Evolutionary conservation across 2,888 invertebrate genomes (phyloP), one percentile per base, ranked within the genome.

Genomic region (Torymus tubicola): DNA sequence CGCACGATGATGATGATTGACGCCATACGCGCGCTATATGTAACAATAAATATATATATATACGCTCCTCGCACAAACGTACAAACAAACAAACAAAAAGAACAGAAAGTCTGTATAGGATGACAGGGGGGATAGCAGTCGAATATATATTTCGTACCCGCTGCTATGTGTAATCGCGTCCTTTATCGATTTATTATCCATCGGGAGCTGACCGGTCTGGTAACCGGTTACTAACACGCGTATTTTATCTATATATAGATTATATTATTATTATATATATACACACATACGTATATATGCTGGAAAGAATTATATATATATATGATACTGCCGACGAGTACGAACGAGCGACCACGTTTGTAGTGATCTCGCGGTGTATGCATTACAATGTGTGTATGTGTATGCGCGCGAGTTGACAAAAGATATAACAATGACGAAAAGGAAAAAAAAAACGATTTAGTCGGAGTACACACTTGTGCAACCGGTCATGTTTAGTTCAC

Each of bases 221-320:
- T 73, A 73, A 72, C 78, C 63, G 78, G 24, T 11, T 18, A 3
- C 8, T 52, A 71, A 14, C 53, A 60, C 24, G 68, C 61, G 18
- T 78, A 72, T 65, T 63, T 70, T 57, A 50, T 78, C 21, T 58
- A 68, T 68, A 42, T 61, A 71, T 53, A 70, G 55, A 69, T 53
- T 58, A 42, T 42, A 69, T 53, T 58, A 42, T 42, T 42, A 42
- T 42, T 42, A 42, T 42, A 31, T 42, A 42, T 42, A 42, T 42
- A 42, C 8, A 42, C 8, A 42, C 8, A 8, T 42, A 64, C 64
- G 8, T 31, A 60, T 71, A 31, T 65, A 65, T 31, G 58, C 74
- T 21, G 58, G 58, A 61, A 53, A 69, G 18, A 67, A 13, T 18
- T 53, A 14, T 68, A 77, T 52, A 24, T 52, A 24, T 65, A 71